Evolutionary conservation across 2,113 vertebrate genomes (phyloP).

Genomic region (Periophthalmodon schlosseri): DNA sequence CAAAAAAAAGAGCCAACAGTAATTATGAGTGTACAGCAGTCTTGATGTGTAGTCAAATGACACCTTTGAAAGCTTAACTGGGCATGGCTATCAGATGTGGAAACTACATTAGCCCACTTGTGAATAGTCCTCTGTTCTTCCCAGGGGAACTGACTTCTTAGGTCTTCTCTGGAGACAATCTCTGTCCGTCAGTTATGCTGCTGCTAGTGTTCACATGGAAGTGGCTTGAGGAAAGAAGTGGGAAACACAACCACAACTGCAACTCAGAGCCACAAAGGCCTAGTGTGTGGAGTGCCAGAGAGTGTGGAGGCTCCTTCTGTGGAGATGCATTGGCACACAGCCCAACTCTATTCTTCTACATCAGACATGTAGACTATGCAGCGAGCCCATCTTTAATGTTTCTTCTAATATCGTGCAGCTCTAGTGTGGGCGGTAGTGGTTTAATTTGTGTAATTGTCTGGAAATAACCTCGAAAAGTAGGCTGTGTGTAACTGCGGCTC

Average conservation of each 20-base stretch:
- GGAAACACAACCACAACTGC: slow-evolving; percentile 73
- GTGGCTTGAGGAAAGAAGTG: slow-evolving; percentile 62
- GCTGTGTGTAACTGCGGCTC: slow-evolving; percentile 29
- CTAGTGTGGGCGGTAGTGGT: slow-evolving; percentile 1
- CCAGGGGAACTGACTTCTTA: slow-evolving; percentile 32
- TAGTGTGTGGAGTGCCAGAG: slow-evolving; percentile 57
- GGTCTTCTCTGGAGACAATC: slow-evolving; percentile 42
- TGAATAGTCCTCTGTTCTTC: slow-evolving; percentile 54
- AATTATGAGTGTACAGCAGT: slow-evolving; percentile 8
- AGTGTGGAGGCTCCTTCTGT: slow-evolving; percentile 38
- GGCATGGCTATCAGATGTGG: slow-evolving; percentile 24
- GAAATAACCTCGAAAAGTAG: slow-evolving; percentile 1
- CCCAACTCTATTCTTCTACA: slow-evolving; percentile 4
- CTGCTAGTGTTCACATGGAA: slow-evolving; percentile 66
- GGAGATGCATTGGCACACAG: slow-evolving; percentile 13
- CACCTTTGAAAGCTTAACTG: slow-evolving; percentile 39
- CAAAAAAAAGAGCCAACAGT: neutral
- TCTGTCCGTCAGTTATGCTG: slow-evolving; percentile 51
- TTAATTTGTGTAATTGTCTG: slow-evolving; percentile 24
- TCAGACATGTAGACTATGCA: neutral
- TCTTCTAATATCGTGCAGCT: neutral
- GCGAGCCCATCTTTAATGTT: neutral
- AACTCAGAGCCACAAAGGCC: slow-evolving; percentile 60
- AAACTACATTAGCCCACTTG: slow-evolving; percentile 50
- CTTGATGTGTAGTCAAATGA: slow-evolving; percentile 38